These are phyloP conservation scores for Morus bassanus DNA, from an alignment of 2,797 vertebrate species.

Conservation along the genomic window DNA sequence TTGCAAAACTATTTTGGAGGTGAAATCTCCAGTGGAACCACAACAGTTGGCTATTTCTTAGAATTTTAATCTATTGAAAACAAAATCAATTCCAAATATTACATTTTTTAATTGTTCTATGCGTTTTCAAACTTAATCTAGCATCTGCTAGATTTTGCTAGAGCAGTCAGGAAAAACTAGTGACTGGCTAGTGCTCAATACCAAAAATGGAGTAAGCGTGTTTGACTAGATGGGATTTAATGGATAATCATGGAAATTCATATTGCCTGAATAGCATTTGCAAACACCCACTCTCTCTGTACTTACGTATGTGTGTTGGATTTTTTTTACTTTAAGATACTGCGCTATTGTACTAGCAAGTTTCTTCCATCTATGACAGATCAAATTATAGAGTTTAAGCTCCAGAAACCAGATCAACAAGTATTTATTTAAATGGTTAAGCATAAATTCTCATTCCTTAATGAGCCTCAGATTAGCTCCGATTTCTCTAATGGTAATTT, in stretches of 20 bases:
- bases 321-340: slow-evolving; percentile 29
- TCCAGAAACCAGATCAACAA: slow-evolving; percentile 72
- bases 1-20: background rate
- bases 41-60: background rate
- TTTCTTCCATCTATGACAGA: slow-evolving; percentile 61
- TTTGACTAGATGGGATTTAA: background rate
- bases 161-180: background rate
- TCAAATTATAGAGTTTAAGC: slow-evolving; percentile 71
- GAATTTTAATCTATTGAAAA: background rate
- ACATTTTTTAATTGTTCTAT: accelerated
- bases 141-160: background rate
- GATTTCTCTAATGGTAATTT: slow-evolving; percentile 43
- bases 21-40: background rate
- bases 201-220: background rate
- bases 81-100: background rate
- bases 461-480: slow-evolving; percentile 12
- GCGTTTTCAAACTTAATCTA: background rate
- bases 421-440: slow-evolving; percentile 57
- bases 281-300: background rate
- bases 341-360: slow-evolving; percentile 41
- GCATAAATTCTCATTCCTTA: slow-evolving; percentile 50
- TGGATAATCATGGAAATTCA: background rate
- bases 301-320: background rate
- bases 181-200: background rate
- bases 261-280: background rate